These are phyloP conservation scores for Alsophila aescularia DNA, from an alignment of 2,888 invertebrate species.

Conservation along the genomic window DNA sequence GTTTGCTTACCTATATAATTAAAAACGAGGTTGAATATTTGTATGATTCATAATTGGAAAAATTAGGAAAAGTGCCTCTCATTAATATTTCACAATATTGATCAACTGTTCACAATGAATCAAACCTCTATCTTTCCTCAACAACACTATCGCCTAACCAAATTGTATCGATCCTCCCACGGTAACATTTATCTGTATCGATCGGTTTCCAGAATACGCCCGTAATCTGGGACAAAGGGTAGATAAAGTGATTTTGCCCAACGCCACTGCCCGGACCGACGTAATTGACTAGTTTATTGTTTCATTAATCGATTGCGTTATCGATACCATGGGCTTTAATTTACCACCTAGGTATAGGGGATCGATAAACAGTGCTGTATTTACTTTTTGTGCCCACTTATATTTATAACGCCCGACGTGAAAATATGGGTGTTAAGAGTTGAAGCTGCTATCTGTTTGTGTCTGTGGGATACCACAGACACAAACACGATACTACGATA, in stretches of 20 bases:
- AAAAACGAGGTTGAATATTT: neutral
- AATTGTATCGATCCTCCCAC: conserved; percentile 7
- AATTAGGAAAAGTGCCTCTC: neutral
- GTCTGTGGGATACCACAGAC: no score
- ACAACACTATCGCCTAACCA: neutral
- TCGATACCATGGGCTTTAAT: conserved; percentile 2
- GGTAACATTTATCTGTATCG: conserved; percentile 26
- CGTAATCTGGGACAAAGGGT: conserved; percentile 44
- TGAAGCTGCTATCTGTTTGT: no score
- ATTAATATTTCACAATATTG: neutral
- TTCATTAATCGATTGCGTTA: conserved; percentile 30
- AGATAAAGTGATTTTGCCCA: conserved; percentile 44
- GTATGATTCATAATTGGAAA: neutral
- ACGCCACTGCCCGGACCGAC: conserved; percentile 34
- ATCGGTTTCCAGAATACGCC: conserved; percentile 36
- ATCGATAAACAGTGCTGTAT: no score
- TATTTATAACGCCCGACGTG: no score
- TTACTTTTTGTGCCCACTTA: no score
- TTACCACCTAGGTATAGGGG: neutral
- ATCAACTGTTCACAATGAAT: neutral
- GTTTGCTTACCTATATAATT: no score
- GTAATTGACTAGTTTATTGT: conserved; percentile 45
- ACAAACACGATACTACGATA: no score
- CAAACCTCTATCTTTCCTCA: neutral
- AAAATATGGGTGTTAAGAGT: no score